A percentile compares a stretch with the other conserved stretches of the same genome.
phyloP scores from a whole-genome alignment of 2,888 invertebrate genomes.

The Herminia tarsipennalis region DNA sequence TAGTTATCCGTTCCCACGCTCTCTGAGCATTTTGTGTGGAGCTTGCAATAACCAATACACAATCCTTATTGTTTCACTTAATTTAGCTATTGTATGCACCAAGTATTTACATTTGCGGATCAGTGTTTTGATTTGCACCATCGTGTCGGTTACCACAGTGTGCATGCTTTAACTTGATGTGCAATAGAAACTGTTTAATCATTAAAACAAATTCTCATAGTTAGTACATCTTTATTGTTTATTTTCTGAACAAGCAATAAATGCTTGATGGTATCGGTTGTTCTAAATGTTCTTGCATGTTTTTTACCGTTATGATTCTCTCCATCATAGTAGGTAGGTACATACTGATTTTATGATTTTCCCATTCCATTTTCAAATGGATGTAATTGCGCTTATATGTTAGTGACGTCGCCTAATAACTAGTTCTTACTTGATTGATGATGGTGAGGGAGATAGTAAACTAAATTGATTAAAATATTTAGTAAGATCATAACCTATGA shows the following conservation, averaged over 20 bases:
- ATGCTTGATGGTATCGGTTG: conserved; percentile 28
- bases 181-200: conserved; percentile 31
- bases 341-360: conserved; percentile 47
- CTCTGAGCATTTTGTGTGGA: conserved; percentile 72
- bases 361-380: conserved; percentile 54
- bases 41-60: conserved; percentile 77
- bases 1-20: conserved; percentile 78
- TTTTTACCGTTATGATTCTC: conserved; percentile 31
- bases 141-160: conserved; percentile 21
- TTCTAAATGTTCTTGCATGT: conserved; percentile 32
- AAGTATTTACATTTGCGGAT: conserved; percentile 77
- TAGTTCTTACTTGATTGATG: conserved; percentile 76
- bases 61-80: conserved; percentile 83
- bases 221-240: conserved; percentile 37
- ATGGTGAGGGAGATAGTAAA: conserved; percentile 58
- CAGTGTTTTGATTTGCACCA: conserved; percentile 55
- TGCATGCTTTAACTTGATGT: conserved; percentile 20
- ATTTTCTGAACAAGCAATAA: conserved; percentile 32
- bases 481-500: conserved; percentile 63
- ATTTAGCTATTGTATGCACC: conserved; percentile 80
- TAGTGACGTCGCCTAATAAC: conserved; percentile 62
- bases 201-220: conserved; percentile 34
- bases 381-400: conserved; percentile 58
- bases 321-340: conserved; percentile 8
- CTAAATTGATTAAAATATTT: conserved; percentile 76